These are phyloP conservation scores for Thalassarche chlororhynchos DNA, from an alignment of 2,113 vertebrate genomes.

Conservation along the genomic window DNA sequence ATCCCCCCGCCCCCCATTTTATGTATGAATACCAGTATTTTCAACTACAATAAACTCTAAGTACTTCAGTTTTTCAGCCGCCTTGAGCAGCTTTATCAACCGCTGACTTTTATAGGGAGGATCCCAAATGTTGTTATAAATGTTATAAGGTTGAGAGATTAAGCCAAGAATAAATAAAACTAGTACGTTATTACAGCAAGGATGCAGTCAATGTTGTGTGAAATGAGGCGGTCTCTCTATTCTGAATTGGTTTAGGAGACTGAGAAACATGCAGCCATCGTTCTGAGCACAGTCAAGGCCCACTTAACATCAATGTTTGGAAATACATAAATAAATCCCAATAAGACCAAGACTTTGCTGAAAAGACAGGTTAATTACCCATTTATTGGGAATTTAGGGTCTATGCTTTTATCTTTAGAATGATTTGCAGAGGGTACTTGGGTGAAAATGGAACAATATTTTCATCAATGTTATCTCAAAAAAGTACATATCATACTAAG, in stretches of 20 bases:
- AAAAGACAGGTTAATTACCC: background rate
- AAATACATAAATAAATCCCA: background rate
- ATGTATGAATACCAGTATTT: background rate
- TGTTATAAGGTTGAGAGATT: background rate
- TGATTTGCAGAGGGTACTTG: background rate
- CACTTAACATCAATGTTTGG: background rate
- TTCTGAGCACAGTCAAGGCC: background rate
- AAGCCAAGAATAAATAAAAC: constrained; percentile 15
- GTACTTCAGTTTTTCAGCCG: background rate
- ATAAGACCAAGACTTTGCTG: background rate
- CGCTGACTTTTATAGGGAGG: background rate
- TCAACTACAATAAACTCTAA: background rate
- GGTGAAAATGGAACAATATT: fast-evolving
- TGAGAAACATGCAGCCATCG: background rate
- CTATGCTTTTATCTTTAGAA: background rate
- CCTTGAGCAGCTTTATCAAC: background rate
- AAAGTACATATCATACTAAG: fast-evolving
- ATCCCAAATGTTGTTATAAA: background rate
- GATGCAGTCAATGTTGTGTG: background rate
- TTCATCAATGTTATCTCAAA: background rate
- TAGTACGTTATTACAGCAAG: background rate
- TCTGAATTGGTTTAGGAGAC: background rate
- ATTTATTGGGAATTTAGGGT: background rate
- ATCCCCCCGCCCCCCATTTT: fast-evolving
- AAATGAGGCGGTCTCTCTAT: constrained; percentile 14